A percentile compares a stretch with the other conserved stretches of the same genome.
phyloP scores from a whole-genome alignment of 2,113 vertebrate species.

The Alethe castanea region DNA sequence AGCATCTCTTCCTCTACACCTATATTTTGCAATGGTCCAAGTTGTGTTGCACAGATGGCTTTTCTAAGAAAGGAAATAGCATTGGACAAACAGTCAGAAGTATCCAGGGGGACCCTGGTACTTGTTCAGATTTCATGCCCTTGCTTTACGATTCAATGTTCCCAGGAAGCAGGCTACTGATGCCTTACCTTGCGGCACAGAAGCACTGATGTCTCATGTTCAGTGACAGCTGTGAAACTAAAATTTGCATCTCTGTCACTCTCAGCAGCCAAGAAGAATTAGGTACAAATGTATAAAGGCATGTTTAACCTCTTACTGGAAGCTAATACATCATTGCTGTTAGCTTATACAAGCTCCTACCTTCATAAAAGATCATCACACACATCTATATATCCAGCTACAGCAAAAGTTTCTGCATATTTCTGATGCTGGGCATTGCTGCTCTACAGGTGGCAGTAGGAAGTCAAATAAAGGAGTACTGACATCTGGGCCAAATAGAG shows the following conservation, averaged over 20 bases:
- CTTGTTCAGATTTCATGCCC: background rate
- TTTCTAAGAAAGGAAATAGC: background rate
- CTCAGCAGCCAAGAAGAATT: background rate
- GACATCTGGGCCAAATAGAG: background rate
- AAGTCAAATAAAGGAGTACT: background rate
- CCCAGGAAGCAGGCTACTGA: background rate
- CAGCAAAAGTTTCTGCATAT: background rate
- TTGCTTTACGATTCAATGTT: background rate
- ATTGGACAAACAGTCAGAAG: background rate
- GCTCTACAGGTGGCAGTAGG: background rate
- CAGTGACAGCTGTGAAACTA: background rate
- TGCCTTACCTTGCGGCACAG: background rate
- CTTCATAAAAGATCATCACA: background rate
- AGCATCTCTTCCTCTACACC: fast-evolving
- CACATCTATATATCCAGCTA: background rate
- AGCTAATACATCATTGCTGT: background rate
- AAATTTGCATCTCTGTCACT: background rate
- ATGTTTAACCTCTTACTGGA: background rate
- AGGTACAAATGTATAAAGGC: background rate
- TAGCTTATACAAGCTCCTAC: background rate
- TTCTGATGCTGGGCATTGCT: background rate
- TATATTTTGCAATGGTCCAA: background rate
- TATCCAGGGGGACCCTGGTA: background rate
- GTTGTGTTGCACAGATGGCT: background rate
- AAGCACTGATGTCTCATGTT: background rate